Evolutionary conservation across 2,888 invertebrate genomes (phyloP).

Genomic region (Drosophila histrio): DNA sequence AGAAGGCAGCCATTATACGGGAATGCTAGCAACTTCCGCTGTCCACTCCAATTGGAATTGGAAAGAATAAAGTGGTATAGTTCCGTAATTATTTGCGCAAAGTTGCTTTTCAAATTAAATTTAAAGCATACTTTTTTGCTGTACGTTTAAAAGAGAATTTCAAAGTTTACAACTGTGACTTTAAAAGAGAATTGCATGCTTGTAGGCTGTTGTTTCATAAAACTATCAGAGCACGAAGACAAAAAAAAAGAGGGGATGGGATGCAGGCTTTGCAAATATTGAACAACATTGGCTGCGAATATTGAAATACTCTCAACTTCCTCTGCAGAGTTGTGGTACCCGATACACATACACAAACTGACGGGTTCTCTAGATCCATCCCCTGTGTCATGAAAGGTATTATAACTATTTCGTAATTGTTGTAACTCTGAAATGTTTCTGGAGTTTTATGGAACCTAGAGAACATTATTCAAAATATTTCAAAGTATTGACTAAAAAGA

Average conservation of each 20-base stretch:
- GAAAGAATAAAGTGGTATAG: neutral
- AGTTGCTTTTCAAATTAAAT: neutral
- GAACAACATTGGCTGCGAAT: constrained; percentile 68
- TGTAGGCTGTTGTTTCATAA: constrained; percentile 10
- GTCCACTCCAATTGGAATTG: neutral
- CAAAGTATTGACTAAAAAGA: too few species aligned
- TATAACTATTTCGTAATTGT: neutral
- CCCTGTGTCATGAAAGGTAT: neutral
- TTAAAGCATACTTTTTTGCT: constrained; percentile 7
- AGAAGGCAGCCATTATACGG: constrained; percentile 1
- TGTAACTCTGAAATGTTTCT: neutral
- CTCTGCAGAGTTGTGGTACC: neutral
- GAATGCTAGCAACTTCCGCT: constrained; percentile 21
- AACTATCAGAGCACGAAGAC: constrained; percentile 4
- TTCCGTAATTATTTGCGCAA: neutral
- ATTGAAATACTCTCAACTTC: constrained; percentile 62
- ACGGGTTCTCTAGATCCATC: neutral
- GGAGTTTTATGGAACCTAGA: neutral
- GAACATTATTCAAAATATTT: too few species aligned
- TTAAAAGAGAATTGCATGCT: constrained; percentile 13
- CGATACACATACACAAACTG: constrained; percentile 3
- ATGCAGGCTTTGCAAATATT: constrained; percentile 56
- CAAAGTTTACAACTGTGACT: neutral
- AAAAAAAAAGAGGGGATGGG: neutral
- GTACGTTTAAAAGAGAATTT: constrained; percentile 5